These are phyloP conservation scores for Drosophila greeni DNA, from an alignment of 2,888 invertebrate species.

Conservation along the genomic window DNA sequence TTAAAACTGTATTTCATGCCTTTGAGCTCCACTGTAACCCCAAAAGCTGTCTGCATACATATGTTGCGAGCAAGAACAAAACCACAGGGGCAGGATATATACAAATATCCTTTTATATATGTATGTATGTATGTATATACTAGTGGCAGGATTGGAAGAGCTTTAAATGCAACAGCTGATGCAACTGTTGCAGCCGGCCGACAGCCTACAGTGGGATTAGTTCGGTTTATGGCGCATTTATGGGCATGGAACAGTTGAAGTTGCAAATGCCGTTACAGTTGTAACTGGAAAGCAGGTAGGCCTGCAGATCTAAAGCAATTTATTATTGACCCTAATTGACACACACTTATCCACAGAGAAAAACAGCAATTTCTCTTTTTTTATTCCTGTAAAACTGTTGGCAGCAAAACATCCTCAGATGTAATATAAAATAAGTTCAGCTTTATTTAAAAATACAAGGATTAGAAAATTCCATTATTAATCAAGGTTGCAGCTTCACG, in stretches of 20 bases:
- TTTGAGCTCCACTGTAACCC: constrained; percentile 22
- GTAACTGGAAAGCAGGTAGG: constrained; percentile 22
- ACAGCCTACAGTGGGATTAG: constrained; percentile 52
- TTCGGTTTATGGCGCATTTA: constrained; percentile 62
- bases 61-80: constrained; percentile 9
- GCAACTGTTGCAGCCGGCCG: constrained; percentile 38
- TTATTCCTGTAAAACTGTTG: too few relatives aligned
- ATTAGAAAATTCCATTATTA: not conserved
- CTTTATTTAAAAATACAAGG: not conserved
- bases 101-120: not conserved
- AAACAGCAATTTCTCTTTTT: not conserved
- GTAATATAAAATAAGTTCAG: not conserved
- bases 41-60: constrained; percentile 14
- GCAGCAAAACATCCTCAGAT: too few relatives aligned
- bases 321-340: constrained; percentile 1
- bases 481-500: not conserved
- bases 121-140: not conserved
- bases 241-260: constrained; percentile 64
- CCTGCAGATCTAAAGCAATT: constrained; percentile 1
- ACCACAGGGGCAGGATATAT: constrained; percentile 1
- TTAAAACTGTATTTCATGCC: not conserved
- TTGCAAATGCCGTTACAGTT: not conserved
- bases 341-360: not conserved
- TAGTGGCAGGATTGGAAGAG: not conserved
- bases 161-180: constrained; percentile 48